Evolutionary conservation across 2,113 vertebrate genomes (phyloP), one percentile per base, ranked within the genome.

Genomic region (Odontophorus gujanensis): DNA sequence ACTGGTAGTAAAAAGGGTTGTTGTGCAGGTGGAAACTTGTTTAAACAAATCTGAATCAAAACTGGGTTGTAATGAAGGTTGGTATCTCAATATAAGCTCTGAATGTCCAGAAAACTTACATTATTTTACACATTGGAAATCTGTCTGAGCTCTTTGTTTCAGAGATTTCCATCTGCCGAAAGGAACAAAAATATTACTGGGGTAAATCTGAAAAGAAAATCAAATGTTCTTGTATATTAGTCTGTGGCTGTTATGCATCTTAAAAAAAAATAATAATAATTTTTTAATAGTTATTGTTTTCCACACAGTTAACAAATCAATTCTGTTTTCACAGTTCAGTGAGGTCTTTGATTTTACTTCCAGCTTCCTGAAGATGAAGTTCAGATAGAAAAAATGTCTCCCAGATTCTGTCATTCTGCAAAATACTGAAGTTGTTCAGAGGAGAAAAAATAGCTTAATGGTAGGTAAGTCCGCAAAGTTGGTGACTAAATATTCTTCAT

Each of bases 1-100:
- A 87, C 42, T 36, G 93, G 79, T 40, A 95, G 83, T 95, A 91
- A 90, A 93, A 92, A 77, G 63, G 42, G 86, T 83, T 77, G 92
- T 91, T 90, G 83, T 92, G 94, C 96, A 97, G 96, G 97, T 97
- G 91, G 95, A 96, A 88, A 85, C 88, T 90, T 96, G 84, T 95
- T 97, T 95, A 96, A 96, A 96, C 71, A 94, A 95, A 95, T 77
- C 81, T 88, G 45, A 90, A 80, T 26, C 67, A 58, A 92, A 92
- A 36, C 71, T 89, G 85, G 74, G 87, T 89, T 95, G 93, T 86
- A 96, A 94, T 45, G 62, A 69, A 89, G 53, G 89, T 26, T 84
- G 85, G 72, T 91, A 93, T 67, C 77, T 94, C 81, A 95, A 90
- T 50, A 71, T 55, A 91, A 85, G 40, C 40, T 84, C 76, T 65